Conservation (phyloP, 2,797 vertebrate species). For the Phoeniculus purpureus region DNA sequence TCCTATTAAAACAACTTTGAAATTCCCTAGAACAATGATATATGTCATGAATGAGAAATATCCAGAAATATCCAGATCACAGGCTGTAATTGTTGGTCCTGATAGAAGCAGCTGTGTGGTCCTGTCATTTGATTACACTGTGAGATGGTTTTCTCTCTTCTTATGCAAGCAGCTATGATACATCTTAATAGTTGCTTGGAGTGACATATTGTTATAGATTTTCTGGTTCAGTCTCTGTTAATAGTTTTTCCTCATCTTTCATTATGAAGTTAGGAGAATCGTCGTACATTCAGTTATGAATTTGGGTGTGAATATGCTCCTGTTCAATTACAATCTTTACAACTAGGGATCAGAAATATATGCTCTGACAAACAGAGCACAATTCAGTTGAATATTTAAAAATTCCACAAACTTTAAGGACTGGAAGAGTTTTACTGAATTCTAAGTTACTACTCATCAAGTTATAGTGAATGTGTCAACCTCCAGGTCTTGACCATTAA, state of each 20-base stretch:
- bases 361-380: not conserved
- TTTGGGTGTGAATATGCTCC: not conserved
- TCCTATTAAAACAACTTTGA: conserved; percentile 13
- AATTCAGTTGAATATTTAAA: not conserved
- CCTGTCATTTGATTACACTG: conserved; percentile 42
- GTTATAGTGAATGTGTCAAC: not conserved
- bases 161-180: not conserved
- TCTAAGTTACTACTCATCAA: not conserved
- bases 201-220: not conserved
- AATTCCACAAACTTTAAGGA: not conserved
- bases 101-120: conserved; percentile 10
- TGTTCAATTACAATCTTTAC: not conserved
- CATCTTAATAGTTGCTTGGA: conserved; percentile 1
- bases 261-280: not conserved
- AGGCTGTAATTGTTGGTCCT: conserved; percentile 12
- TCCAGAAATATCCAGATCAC: not conserved
- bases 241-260: not conserved
- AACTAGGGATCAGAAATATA: not conserved
- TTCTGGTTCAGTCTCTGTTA: not conserved
- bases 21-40: conserved; percentile 18
- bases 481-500: not conserved
- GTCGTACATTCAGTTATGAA: fast-evolving
- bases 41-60: conserved; percentile 6
- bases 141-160: conserved; percentile 21
- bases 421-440: fast-evolving